phyloP scores from a whole-genome alignment of 35 echinoderm and acorn worm species.

The Strongylocentrotus purpuratus region DNA sequence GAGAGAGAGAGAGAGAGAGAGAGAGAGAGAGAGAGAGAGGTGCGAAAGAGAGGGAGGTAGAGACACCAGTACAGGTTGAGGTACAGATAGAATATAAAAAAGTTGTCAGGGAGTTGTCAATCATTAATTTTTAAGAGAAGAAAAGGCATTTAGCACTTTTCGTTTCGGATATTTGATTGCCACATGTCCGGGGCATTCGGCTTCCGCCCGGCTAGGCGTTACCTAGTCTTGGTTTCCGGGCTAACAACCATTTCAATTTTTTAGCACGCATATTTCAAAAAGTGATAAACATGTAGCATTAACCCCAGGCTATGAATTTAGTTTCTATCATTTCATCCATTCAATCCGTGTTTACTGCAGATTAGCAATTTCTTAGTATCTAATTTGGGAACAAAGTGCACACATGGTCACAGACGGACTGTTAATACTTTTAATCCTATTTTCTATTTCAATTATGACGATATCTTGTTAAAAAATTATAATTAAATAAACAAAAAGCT shows the following conservation, averaged over 20 bases:
- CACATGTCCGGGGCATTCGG: background rate
- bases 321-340: too few species aligned
- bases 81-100: background rate
- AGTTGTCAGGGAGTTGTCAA: background rate
- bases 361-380: too few species aligned
- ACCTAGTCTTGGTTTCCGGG: background rate
- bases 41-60: background rate
- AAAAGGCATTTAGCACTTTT: background rate
- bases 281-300: background rate
- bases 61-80: too few species aligned
- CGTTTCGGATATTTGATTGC: slow-evolving; percentile 4
- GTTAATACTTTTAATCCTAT: too few species aligned
- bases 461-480: too few species aligned
- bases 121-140: background rate
- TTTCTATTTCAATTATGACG: too few species aligned
- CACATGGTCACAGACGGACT: too few species aligned
- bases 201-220: background rate
- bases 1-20: background rate
- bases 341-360: too few species aligned
- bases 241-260: background rate
- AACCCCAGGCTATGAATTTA: background rate
- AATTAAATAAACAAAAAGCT: too few species aligned
- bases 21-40: background rate
- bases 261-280: background rate
- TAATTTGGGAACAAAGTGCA: too few species aligned